Percentiles rank a stretch among this genome's conserved stretches.
Conservation (phyloP, 1,140 invertebrate genomes). For the Heliothis virescens region DNA sequence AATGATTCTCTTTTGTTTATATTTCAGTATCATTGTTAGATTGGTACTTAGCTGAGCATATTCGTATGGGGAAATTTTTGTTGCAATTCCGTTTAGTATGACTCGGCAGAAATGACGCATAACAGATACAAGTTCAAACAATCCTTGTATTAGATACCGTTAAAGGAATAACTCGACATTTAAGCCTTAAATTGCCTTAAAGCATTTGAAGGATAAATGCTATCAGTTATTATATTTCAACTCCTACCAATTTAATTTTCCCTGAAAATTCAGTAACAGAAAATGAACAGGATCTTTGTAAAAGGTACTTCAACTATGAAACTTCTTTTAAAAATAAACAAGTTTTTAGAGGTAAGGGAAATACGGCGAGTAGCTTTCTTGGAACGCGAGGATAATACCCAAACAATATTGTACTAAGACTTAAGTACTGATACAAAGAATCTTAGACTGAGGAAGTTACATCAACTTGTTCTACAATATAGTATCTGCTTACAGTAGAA, state of each 20-base stretch:
- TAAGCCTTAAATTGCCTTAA: neutral
- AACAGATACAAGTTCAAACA: conserved; percentile 12
- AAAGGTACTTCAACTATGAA: neutral
- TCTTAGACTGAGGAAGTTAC: conserved; percentile 22
- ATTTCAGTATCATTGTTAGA: neutral
- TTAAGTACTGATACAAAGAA: conserved; percentile 25
- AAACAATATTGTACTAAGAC: conserved; percentile 24
- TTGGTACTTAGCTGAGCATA: neutral
- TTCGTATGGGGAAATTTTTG: conserved; percentile 25
- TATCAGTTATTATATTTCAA: too few species aligned
- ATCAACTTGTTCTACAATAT: conserved; percentile 35
- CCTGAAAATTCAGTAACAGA: neutral
- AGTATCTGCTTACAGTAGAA: conserved; percentile 28
- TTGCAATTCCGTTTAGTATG: conserved; percentile 21
- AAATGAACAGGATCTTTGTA: neutral
- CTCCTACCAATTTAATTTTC: neutral
- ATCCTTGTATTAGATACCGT: neutral
- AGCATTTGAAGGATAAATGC: neutral
- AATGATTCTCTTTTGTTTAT: neutral
- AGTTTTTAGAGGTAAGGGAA: neutral
- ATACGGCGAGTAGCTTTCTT: conserved; percentile 2
- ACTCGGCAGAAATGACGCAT: conserved; percentile 29
- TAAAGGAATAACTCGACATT: conserved; percentile 8
- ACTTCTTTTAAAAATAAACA: conserved; percentile 11
- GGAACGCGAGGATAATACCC: neutral